These are phyloP conservation scores for Tyto alba DNA, from an alignment of 2,113 vertebrate genomes.

Conservation along the genomic window DNA sequence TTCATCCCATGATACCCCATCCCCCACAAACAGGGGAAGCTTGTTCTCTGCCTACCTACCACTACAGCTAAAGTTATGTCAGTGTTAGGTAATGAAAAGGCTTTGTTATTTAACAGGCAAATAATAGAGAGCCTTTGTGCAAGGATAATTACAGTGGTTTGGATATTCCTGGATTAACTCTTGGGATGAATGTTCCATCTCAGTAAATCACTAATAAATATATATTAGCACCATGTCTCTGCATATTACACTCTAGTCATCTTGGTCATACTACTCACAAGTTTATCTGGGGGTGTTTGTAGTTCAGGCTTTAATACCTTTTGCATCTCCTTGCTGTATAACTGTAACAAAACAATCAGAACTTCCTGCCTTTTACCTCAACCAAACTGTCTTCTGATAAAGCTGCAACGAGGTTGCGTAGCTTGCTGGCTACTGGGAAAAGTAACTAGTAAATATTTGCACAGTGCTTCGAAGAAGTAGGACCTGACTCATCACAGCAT, in stretches of 20 bases:
- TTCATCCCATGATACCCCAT: not conserved
- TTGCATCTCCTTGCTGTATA: not conserved
- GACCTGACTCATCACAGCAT: not conserved
- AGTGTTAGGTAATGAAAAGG: slow-evolving; percentile 50
- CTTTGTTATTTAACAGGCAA: slow-evolving; percentile 39
- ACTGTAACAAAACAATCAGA: slow-evolving; percentile 6
- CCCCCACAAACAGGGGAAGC: slow-evolving; percentile 12
- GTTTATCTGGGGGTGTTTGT: not conserved
- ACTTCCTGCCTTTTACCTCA: not conserved
- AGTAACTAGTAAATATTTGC: slow-evolving; percentile 41
- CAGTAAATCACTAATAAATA: slow-evolving; percentile 49
- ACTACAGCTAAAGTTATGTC: slow-evolving; percentile 35
- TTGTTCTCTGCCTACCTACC: slow-evolving; percentile 15
- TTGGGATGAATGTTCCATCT: slow-evolving; percentile 1
- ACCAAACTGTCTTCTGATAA: not conserved
- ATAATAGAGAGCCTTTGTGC: slow-evolving; percentile 42
- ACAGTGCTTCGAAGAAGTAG: not conserved
- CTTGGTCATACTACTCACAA: not conserved
- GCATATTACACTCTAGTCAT: not conserved
- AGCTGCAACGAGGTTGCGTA: not conserved
- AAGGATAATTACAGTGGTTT: slow-evolving; percentile 40
- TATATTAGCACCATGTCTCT: slow-evolving; percentile 8
- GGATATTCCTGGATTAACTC: slow-evolving; percentile 47
- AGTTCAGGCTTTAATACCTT: not conserved
- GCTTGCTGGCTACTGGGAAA: slow-evolving; percentile 1